Conservation (phyloP, 2,797 vertebrate species). For the Poecilia picta region DNA sequence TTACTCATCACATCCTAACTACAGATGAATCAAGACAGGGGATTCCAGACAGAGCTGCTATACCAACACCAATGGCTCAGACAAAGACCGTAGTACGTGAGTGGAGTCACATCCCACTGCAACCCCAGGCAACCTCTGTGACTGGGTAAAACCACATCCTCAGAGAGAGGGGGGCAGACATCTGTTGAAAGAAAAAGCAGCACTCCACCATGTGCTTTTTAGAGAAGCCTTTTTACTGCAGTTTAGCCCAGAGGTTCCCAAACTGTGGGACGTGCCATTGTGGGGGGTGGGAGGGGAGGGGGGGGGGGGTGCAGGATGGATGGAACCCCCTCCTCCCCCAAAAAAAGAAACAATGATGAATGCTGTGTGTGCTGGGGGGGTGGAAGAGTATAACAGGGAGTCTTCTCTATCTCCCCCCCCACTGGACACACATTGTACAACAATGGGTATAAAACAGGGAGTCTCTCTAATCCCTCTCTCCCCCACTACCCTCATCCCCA, state of each 20-base stretch:
- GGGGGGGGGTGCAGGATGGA: too few species aligned
- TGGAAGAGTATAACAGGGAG: too few species aligned
- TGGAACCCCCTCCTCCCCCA: too few species aligned
- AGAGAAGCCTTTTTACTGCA: not conserved
- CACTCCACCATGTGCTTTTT: not conserved
- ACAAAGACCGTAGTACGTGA: conserved; percentile 72
- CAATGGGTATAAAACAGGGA: too few species aligned
- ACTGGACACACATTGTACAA: too few species aligned
- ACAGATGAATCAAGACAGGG: conserved; percentile 28
- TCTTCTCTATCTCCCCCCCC: too few species aligned
- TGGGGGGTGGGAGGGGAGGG: too few species aligned
- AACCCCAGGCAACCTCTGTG: conserved; percentile 21
- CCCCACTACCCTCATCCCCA: too few species aligned
- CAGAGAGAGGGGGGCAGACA: not conserved
- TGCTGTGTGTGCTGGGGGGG: too few species aligned
- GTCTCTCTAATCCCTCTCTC: too few species aligned
- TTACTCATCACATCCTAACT: conserved; percentile 38
- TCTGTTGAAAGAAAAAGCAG: not conserved
- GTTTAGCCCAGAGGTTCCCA: not conserved
- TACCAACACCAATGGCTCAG: conserved; percentile 43
- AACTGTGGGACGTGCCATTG: too few species aligned
- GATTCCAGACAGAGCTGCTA: conserved; percentile 34
- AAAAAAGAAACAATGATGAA: too few species aligned
- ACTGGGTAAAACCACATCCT: conserved; percentile 33
- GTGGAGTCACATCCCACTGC: conserved; percentile 64